Evolutionary conservation across 2,888 invertebrate genomes (phyloP).

Genomic region (Clostera curtula): DNA sequence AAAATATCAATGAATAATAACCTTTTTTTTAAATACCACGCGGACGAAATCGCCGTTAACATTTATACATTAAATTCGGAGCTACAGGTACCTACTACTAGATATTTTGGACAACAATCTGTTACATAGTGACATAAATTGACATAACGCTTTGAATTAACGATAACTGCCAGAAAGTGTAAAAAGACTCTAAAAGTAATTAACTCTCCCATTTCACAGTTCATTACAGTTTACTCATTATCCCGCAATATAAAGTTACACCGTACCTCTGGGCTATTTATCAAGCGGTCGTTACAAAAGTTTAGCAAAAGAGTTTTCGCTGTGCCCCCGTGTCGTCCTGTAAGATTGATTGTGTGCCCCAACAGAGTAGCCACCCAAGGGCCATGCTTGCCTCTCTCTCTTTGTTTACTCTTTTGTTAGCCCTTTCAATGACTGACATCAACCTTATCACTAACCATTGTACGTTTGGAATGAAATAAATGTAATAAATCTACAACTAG

Average conservation of each 20-base stretch:
- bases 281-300: constrained; percentile 14
- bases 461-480: constrained; percentile 19
- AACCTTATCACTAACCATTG: constrained; percentile 15
- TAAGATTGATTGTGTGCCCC: constrained; percentile 16
- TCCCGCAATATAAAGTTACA: constrained; percentile 3
- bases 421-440: constrained; percentile 27
- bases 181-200: too few relatives aligned
- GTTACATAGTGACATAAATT: too few relatives aligned
- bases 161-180: too few relatives aligned
- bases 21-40: too few relatives aligned
- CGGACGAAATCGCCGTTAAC: too few relatives aligned
- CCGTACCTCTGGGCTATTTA: constrained; percentile 10
- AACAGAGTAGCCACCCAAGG: constrained; percentile 4
- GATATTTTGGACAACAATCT: too few relatives aligned
- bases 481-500: too few relatives aligned
- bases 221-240: neutral
- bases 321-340: constrained; percentile 12
- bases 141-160: too few relatives aligned
- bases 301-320: constrained; percentile 13
- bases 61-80: too few relatives aligned
- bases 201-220: too few relatives aligned
- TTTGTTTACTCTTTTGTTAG: constrained; percentile 22
- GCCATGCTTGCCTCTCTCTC: constrained; percentile 6
- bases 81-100: too few relatives aligned
- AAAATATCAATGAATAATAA: too few relatives aligned